Percentiles rank a stretch among this genome's conserved stretches.
Conservation (phyloP, 2,888 invertebrate genomes). For the Scrobipalpa costella region DNA sequence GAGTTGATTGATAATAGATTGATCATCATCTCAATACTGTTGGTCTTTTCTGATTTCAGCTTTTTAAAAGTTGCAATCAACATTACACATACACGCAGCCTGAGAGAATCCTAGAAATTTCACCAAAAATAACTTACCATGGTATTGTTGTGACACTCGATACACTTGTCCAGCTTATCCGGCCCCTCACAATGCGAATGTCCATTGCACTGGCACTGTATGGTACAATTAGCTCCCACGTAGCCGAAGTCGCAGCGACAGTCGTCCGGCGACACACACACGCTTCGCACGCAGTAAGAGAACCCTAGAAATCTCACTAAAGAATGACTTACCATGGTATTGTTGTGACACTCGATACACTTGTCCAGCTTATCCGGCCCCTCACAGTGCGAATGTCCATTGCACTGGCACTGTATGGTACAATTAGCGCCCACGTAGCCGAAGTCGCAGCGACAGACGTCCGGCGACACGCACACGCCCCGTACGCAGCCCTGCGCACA, state of each 20-base stretch:
- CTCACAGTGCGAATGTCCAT: constrained; percentile 95
- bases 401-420: constrained; percentile 96
- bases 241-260: neutral
- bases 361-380: constrained; percentile 91
- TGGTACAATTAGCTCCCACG: neutral
- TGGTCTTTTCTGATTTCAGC: too few relatives aligned
- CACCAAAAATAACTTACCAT: too few relatives aligned
- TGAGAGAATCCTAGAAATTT: too few relatives aligned
- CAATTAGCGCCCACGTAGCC: constrained; percentile 97
- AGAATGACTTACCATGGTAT: constrained; percentile 88
- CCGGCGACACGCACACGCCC: constrained; percentile 91
- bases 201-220: neutral
- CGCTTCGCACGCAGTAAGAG: too few relatives aligned
- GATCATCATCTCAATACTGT: too few relatives aligned
- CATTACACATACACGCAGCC: too few relatives aligned
- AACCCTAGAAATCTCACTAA: too few relatives aligned
- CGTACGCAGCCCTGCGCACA: constrained; percentile 93
- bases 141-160: constrained; percentile 94
- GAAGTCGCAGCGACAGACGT: constrained; percentile 94
- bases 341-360: constrained; percentile 93
- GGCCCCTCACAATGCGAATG: constrained; percentile 80
- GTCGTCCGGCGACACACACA: too few relatives aligned
- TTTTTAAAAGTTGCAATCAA: too few relatives aligned
- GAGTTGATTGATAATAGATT: too few relatives aligned
- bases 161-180: constrained; percentile 89